Evolutionary conservation across 2,888 invertebrate genomes (phyloP).

Genomic region (Ariolimax columbianus): DNA sequence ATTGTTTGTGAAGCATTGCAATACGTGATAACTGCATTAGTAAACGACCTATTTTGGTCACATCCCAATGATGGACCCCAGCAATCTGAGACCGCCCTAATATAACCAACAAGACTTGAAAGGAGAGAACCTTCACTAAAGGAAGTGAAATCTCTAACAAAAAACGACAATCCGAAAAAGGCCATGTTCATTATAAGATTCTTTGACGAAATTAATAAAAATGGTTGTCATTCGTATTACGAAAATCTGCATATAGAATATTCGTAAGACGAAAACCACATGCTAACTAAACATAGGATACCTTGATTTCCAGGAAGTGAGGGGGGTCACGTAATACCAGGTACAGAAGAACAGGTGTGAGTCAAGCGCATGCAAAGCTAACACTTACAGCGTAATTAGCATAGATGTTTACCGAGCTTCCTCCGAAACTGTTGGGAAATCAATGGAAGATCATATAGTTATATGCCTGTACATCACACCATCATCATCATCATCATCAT

Average conservation of each 20-base stretch:
- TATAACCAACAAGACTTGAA: too few relatives aligned
- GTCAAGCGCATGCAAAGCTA: conserved; percentile 17
- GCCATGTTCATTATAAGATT: neutral
- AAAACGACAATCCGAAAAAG: too few relatives aligned
- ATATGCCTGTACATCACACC: neutral
- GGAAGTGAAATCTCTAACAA: too few relatives aligned
- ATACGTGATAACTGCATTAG: too few relatives aligned
- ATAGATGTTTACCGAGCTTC: conserved; percentile 55
- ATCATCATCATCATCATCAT: neutral
- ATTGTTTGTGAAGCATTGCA: too few relatives aligned
- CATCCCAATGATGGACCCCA: too few relatives aligned
- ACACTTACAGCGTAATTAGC: conserved; percentile 47
- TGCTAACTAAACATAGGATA: neutral
- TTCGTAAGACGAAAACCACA: neutral
- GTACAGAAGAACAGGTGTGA: neutral
- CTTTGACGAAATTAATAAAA: neutral
- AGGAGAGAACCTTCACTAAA: too few relatives aligned
- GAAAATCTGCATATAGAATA: neutral
- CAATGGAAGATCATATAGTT: neutral
- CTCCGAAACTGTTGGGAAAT: conserved; percentile 43
- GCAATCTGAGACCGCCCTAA: too few relatives aligned
- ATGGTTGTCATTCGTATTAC: neutral
- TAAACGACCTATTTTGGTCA: too few relatives aligned
- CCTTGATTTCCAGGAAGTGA: neutral
- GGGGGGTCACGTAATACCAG: neutral